Evolutionary conservation across 2,797 vertebrate species (phyloP), one percentile per base, ranked within the genome.

Genomic region (Protonibea diacanthus): DNA sequence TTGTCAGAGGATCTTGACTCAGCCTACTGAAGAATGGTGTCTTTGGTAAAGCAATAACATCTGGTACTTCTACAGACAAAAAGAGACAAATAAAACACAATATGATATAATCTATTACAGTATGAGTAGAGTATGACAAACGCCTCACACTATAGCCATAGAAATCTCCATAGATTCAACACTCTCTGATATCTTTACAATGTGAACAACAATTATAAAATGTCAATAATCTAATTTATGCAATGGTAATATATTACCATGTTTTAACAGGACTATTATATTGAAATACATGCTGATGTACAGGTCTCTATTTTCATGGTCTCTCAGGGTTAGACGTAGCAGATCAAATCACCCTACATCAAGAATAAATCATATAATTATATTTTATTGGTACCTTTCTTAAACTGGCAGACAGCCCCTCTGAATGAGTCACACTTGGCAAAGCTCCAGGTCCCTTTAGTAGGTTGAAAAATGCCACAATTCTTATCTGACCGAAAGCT

Each of bases 381-480:
- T n/a, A n/a, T n/a, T n/a, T n/a, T n/a, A 64, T n/a, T 59, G 38
- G 70, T 86, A 96, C 95, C 95, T 93, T 95, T 94, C 21, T 82
- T 80, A 83, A 91, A 93, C 72, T 94, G 92, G 80, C 95, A 96
- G 45, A 96, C 92, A 9, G 91, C 89, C 60, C 74, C 92, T 80
- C 75, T 93, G 7, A 47, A 47, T 27, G 86, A 86, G 25, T 87
- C 75, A 72, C 96, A 96, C 2, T 71, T 57, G 44, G 74, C 87
- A 17, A 51, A 51, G 20, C 3, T 27, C 68, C 21, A 42, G 17
- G 27, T 84, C 23, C 68, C 86, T 18, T 0, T 81, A 29, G 84
- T 23, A 5, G 96, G 94, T 70, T 95, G 78, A 77, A 95, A 94
- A 64, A 91, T 78, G 62, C 70, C 63, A 78, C 95, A 96, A 11